Evolutionary conservation across 2,113 vertebrate genomes (phyloP).

Genomic region (Alectura lathami): DNA sequence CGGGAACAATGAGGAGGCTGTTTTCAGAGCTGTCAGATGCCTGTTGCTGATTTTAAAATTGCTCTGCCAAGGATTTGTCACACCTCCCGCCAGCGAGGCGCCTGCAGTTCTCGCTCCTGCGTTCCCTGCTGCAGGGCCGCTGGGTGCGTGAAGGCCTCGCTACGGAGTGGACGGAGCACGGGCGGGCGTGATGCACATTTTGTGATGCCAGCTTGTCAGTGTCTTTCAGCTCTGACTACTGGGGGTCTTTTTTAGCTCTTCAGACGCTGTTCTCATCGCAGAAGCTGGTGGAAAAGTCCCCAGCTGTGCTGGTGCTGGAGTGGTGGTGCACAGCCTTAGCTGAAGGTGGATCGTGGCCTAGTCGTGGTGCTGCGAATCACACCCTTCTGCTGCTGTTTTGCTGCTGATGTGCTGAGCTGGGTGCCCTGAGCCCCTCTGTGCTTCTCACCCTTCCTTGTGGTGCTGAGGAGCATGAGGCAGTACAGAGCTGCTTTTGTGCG

Average conservation of each 20-base stretch:
- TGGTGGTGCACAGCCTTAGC: rapidly evolving
- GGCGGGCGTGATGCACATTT: background rate
- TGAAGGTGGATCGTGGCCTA: background rate
- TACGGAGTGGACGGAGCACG: background rate
- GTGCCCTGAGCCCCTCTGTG: background rate
- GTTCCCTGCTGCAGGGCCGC: background rate
- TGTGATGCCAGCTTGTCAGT: background rate
- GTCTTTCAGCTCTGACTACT: background rate
- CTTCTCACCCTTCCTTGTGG: rapidly evolving
- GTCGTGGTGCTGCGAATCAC: background rate
- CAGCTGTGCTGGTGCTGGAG: background rate
- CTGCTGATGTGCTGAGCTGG: background rate
- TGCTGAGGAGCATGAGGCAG: background rate
- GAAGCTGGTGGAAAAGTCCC: background rate
- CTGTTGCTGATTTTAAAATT: slow-evolving; percentile 27
- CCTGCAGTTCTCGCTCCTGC: slow-evolving; percentile 20
- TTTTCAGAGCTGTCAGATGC: slow-evolving; percentile 39
- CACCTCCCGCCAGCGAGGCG: slow-evolving; percentile 16
- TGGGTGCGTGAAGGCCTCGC: background rate
- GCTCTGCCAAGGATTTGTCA: slow-evolving; percentile 48
- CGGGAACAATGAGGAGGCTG: rapidly evolving
- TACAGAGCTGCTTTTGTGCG: background rate
- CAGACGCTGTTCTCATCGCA: background rate
- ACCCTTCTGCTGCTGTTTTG: background rate
- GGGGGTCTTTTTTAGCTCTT: background rate